Percentiles rank a stretch among this genome's conserved stretches.
Evolutionary conservation across 2,888 invertebrate genomes (phyloP).

Genomic region (Acleris laterana): DNA sequence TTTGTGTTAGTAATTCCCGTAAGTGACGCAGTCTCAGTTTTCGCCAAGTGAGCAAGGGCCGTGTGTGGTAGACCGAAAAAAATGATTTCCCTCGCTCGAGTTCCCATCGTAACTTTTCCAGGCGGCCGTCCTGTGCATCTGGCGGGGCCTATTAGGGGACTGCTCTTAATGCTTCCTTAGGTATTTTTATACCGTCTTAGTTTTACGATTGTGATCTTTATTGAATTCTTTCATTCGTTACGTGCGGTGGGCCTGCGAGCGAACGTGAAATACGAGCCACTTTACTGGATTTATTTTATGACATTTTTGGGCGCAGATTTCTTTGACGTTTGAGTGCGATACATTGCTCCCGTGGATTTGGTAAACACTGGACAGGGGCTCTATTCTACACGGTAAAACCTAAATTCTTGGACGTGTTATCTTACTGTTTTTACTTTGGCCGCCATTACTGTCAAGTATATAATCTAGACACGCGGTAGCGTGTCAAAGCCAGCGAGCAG

Average conservation of each 20-base stretch:
- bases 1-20: slow-evolving; percentile 61
- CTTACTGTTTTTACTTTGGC: too few relatives aligned
- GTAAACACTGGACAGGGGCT: background rate
- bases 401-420: too few relatives aligned
- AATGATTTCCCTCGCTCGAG: slow-evolving; percentile 82
- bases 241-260: slow-evolving; percentile 65
- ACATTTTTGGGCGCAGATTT: slow-evolving; percentile 44
- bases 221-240: slow-evolving; percentile 72
- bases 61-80: slow-evolving; percentile 84
- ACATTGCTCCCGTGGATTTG: slow-evolving; percentile 43
- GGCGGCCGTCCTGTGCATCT: slow-evolving; percentile 82
- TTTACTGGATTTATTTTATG: slow-evolving; percentile 79
- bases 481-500: too few relatives aligned
- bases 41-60: slow-evolving; percentile 80
- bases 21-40: slow-evolving; percentile 68
- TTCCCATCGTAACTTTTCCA: slow-evolving; percentile 81
- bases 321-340: slow-evolving; percentile 38
- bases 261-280: slow-evolving; percentile 80
- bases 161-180: slow-evolving; percentile 81
- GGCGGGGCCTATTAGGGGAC: slow-evolving; percentile 82
- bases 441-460: too few relatives aligned
- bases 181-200: slow-evolving; percentile 82
- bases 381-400: too few relatives aligned
- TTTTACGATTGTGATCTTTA: slow-evolving; percentile 84
- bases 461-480: too few relatives aligned